Percentiles rank a stretch among this genome's conserved stretches.
phyloP scores from a whole-genome alignment of 2,888 invertebrate species.

The Drosophila kuntzei region DNA sequence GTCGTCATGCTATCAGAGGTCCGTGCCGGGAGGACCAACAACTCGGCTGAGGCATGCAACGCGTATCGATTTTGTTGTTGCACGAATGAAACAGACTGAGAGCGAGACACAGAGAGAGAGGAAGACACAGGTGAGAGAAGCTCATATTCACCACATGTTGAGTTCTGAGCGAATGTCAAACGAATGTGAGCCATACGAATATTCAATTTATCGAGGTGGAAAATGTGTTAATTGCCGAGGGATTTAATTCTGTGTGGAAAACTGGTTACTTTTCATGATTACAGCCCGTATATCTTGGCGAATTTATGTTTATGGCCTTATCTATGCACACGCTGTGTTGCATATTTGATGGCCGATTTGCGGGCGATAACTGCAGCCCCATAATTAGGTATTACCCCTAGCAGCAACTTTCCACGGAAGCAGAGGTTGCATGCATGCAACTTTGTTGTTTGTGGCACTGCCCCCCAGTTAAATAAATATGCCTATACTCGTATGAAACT shows the following conservation, averaged over 20 bases:
- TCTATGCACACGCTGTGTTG: constrained; percentile 48
- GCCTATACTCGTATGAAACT: constrained; percentile 26
- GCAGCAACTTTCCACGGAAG: constrained; percentile 23
- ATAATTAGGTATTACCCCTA: constrained; percentile 62
- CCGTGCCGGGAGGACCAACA: constrained; percentile 30
- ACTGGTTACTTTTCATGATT: constrained; percentile 58
- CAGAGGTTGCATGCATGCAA: constrained; percentile 35
- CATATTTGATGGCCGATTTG: constrained; percentile 71
- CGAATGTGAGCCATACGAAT: not conserved
- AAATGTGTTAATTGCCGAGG: constrained; percentile 69
- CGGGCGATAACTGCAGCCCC: constrained; percentile 65
- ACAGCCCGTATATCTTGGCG: constrained; percentile 57
- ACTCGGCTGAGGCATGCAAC: constrained; percentile 46
- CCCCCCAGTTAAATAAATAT: constrained; percentile 5
- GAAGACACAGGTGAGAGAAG: constrained; percentile 30
- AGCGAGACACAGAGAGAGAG: not conserved
- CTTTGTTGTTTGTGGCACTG: constrained; percentile 45
- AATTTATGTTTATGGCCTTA: constrained; percentile 44
- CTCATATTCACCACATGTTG: constrained; percentile 62
- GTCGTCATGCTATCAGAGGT: constrained; percentile 69
- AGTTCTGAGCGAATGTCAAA: constrained; percentile 34
- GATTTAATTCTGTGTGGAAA: constrained; percentile 17
- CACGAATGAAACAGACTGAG: constrained; percentile 1
- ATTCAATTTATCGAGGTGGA: constrained; percentile 51
- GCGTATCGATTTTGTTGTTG: constrained; percentile 71